phyloP scores from a whole-genome alignment of 2,888 invertebrate species.

The Mythimna lalbum region DNA sequence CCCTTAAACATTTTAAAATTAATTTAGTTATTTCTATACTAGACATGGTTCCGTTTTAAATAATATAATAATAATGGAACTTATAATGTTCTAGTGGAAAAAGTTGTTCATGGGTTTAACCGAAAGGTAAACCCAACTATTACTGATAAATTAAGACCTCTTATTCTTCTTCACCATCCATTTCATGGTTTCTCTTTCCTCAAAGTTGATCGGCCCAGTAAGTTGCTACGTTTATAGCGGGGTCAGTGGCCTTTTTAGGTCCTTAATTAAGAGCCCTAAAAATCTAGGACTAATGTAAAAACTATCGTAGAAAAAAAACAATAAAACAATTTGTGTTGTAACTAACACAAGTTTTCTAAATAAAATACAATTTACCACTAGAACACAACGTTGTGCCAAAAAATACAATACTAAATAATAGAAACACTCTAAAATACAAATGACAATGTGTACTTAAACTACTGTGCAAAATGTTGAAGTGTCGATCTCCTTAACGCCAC shows the following conservation, averaged over 20 bases:
- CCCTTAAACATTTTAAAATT: neutral
- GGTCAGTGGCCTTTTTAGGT: no score
- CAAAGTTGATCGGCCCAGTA: no score
- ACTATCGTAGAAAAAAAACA: no score
- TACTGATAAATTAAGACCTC: neutral
- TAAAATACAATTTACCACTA: neutral
- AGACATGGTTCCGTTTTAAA: neutral
- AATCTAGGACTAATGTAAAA: neutral
- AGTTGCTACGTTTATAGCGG: no score
- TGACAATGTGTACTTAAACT: constrained; percentile 27
- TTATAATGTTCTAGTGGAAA: no score
- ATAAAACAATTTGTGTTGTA: no score
- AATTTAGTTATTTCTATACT: neutral
- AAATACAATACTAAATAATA: no score
- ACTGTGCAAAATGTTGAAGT: constrained; percentile 51
- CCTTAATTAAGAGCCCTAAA: neutral
- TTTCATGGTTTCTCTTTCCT: no score
- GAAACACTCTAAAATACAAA: neutral
- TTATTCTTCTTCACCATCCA: no score
- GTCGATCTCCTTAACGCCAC: constrained; percentile 61
- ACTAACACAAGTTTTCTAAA: neutral
- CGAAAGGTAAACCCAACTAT: no score
- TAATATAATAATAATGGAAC: neutral
- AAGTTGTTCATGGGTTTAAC: neutral
- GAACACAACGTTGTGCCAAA: neutral